Evolutionary conservation across 2,888 invertebrate genomes (phyloP).

Genomic region (Drosophila nr. perissopoda): DNA sequence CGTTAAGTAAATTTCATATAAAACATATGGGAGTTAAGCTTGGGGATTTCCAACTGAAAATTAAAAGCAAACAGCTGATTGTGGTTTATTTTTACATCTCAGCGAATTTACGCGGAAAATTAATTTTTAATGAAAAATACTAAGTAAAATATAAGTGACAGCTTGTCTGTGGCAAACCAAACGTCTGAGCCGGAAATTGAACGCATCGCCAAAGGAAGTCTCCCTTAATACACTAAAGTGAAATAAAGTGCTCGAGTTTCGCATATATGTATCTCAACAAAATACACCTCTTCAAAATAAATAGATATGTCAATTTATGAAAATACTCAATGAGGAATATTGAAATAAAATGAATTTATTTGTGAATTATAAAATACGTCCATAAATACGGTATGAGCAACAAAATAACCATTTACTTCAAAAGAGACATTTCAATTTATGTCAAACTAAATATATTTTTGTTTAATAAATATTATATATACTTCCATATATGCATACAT

Average conservation of each 20-base stretch:
- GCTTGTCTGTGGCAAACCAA: constrained; percentile 23
- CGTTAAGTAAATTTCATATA: constrained; percentile 50
- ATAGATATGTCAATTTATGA: not conserved
- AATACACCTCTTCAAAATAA: not conserved
- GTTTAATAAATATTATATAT: not conserved
- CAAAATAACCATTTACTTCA: not conserved
- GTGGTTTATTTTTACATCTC: constrained; percentile 1
- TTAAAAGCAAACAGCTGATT: constrained; percentile 40
- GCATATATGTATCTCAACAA: constrained; percentile 1
- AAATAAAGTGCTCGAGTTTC: constrained; percentile 42
- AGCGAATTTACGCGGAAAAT: constrained; percentile 20
- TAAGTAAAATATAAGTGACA: constrained; percentile 16
- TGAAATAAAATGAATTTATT: not conserved
- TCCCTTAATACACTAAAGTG: constrained; percentile 61
- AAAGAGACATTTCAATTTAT: not conserved
- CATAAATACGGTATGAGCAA: not conserved
- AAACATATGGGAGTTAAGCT: constrained; percentile 5
- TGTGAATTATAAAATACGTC: not conserved
- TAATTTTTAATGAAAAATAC: constrained; percentile 32
- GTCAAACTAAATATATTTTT: not conserved
- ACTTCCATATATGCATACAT: not conserved
- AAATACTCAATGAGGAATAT: not conserved
- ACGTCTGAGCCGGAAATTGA: constrained; percentile 69
- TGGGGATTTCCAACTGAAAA: constrained; percentile 18
- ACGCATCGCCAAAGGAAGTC: constrained; percentile 65